Base-by-base conservation (phyloP, 2,888 invertebrate species). In the Hedya salicella region DNA sequence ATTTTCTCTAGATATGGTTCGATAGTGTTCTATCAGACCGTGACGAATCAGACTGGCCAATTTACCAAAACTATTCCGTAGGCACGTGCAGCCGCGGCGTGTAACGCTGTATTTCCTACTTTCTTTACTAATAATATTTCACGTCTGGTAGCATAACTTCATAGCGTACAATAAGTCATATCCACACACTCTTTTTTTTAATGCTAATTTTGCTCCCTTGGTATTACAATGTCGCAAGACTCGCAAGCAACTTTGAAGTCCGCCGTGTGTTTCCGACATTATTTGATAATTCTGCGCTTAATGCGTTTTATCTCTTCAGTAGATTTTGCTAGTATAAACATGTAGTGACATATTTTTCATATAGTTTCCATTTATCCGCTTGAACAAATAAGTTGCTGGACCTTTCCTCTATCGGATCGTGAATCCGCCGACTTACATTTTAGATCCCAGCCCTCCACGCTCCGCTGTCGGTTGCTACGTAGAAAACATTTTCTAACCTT, bases 91-190 rank as follows among this genome's bases (percentile, higher is more conserved):
- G 62, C 21, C 67, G 54, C 49, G 19, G 25, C 56, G 68, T 67
- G 76, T 73, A 71, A 76, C 4, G 2, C 70, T 67, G 72, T 74
- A 74, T 69, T 71, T 67, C 66, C 66, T 67, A 62, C 72, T 73
- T 75, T 74, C 73, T 73, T 73, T 71, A 69, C 68, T 70, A 68
- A 73, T 72, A 17, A 57, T 19, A 16, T 52, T 36, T 3, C 36
- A 53, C n/a, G 16, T 11, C 4, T 16, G 2, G 1, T 17, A 9
- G 9, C 32, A 52, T 36, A 52, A 52, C n/a, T 11, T 16, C 11
- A 16, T 25, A 52, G 25, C 25, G 3, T 25, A 13, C 13, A 52
- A 11, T 17, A 1, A 13, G 16, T 14, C 9, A 52, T 39, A 39
- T 0, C 39, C 32, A 17, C 17, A 32, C 17, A 3, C n/a, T 19